Base-by-base conservation (phyloP, 30 jellyfish, hydroid and myxozoan species). In the Aurelia aurita region DNA sequence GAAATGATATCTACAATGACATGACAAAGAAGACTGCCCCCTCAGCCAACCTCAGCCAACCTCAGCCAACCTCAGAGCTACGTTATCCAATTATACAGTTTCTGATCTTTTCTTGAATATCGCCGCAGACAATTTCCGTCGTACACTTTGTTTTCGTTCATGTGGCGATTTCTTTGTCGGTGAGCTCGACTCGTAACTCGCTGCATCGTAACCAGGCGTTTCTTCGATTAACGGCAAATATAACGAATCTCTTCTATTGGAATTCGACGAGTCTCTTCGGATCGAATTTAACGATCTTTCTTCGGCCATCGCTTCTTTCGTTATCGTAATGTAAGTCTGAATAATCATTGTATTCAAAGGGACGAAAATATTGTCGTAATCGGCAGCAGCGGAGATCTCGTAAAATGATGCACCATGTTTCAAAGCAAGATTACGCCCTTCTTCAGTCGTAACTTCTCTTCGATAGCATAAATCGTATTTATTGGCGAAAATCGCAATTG, bases 331-430 rank as follows among this genome's bases (percentile, higher is more conserved):
- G 49, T 78, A 83, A 9, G 91, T 77, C 49, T 87, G 96, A 19
- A 88, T 72, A 18, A 93, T 71, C 71, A 93, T 39, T 0, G 89
- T 83, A 51, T 80, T 88, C 75, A 93, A 66, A 15, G 96, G 96
- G 16, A 68, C 64, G 79, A 59, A 83, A 15, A 87, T 79, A 18
- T 96, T 89, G 35, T 87, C 90, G 61, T 58, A 93, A 70, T 93
- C 98, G 5, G 78, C 84, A 16, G 98, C 82, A 5, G 98, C 98
- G 0, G 98, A 93, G 69, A 88, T 67, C 74, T 93, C 98, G 76
- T 95, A 80, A 66, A 87, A 93, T 28, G 89, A 69, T 25, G 95
- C 97, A 29, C 95, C 95, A 67, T 81, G 79, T 58, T 58, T 53
- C 35, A 64, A 46, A 23, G 98, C 98, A 5, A 93, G 82, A 5